Evolutionary conservation across 2,888 invertebrate species (phyloP).

Genomic region (Lissocephala sabroskyi): DNA sequence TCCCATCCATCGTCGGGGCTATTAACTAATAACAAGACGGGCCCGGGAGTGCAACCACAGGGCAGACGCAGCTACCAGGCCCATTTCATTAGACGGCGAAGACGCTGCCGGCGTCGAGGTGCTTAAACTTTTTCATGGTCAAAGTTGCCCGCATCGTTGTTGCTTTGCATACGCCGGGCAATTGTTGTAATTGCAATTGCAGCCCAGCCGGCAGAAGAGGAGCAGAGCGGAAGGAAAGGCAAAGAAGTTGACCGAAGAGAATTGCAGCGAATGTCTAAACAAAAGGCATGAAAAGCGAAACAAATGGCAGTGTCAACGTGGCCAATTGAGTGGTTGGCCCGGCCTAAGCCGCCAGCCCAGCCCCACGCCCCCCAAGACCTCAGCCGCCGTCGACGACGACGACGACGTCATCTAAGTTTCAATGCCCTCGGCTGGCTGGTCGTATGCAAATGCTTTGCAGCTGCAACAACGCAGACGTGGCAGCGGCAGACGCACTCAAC

Average conservation of each 20-base stretch:
- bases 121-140: slow-evolving; percentile 57
- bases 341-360: slow-evolving; percentile 5
- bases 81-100: slow-evolving; percentile 29
- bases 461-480: slow-evolving; percentile 40
- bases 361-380: slow-evolving; percentile 2
- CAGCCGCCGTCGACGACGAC: not conserved
- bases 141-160: slow-evolving; percentile 18
- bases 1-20: slow-evolving; percentile 14
- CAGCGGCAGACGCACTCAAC: slow-evolving; percentile 19
- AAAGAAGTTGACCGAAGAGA: no score
- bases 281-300: slow-evolving; percentile 41
- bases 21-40: slow-evolving; percentile 44
- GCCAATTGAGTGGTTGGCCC: slow-evolving; percentile 50
- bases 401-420: slow-evolving; percentile 46
- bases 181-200: slow-evolving; percentile 34
- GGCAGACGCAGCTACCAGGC: slow-evolving; percentile 1
- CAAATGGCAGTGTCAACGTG: slow-evolving; percentile 49
- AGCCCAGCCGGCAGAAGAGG: slow-evolving; percentile 5
- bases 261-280: slow-evolving; percentile 19
- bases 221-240: no score
- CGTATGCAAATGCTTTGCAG: slow-evolving; percentile 53
- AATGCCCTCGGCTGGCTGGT: slow-evolving; percentile 36
- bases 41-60: not conserved
- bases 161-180: slow-evolving; percentile 24
- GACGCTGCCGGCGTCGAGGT: slow-evolving; percentile 27